Evolutionary conservation across 2,888 invertebrate species (phyloP).

Genomic region (Hyposoter didymator): DNA sequence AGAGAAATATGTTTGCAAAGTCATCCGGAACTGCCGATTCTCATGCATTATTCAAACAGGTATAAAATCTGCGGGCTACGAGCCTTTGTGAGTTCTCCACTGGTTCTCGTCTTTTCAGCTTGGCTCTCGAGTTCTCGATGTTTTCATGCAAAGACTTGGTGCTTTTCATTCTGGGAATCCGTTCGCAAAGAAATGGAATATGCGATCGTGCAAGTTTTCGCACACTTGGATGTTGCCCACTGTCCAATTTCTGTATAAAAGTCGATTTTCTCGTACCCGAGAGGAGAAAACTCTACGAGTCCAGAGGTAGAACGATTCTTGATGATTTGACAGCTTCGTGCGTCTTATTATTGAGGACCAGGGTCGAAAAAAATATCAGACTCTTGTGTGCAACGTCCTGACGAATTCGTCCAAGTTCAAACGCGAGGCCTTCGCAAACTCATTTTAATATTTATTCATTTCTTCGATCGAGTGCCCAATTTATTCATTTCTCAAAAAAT

Average conservation of each 20-base stretch:
- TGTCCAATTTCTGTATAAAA: constrained; percentile 20
- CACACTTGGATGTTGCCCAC: constrained; percentile 26
- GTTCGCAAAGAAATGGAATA: constrained; percentile 21
- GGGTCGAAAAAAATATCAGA: not conserved
- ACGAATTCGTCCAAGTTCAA: not conserved
- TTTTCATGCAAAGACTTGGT: constrained; percentile 32
- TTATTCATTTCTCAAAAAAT: not conserved
- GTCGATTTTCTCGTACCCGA: constrained; percentile 38
- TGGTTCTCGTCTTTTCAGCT: constrained; percentile 25
- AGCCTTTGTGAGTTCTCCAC: constrained; percentile 42
- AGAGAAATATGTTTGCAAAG: constrained; percentile 67
- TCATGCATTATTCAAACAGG: constrained; percentile 66
- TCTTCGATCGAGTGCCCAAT: not conserved
- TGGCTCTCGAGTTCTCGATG: constrained; percentile 35
- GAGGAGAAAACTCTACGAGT: constrained; percentile 7
- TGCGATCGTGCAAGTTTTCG: constrained; percentile 18
- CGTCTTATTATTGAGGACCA: constrained; percentile 9
- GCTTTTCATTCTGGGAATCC: constrained; percentile 34
- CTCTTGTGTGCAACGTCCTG: not conserved
- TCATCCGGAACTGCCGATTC: constrained; percentile 65
- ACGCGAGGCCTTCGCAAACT: not conserved
- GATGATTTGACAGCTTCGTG: constrained; percentile 5
- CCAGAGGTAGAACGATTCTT: constrained; percentile 31
- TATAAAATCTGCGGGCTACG: constrained; percentile 62
- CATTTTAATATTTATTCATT: not conserved